Evolutionary conservation across 1,140 invertebrate genomes (phyloP).

Genomic region (Cyrtorhinus lividipennis): DNA sequence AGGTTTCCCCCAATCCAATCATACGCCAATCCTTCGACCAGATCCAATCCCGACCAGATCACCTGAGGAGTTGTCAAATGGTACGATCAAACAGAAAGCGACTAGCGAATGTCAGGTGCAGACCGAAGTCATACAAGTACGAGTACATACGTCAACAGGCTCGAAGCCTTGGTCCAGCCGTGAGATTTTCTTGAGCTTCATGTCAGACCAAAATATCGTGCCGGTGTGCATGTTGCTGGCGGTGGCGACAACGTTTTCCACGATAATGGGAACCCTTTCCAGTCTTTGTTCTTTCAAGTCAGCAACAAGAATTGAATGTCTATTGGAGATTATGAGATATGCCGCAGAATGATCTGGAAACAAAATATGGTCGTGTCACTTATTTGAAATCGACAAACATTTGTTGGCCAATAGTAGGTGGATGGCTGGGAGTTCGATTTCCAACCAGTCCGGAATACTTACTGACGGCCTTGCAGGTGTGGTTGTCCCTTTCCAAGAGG

Average conservation of each 20-base stretch:
- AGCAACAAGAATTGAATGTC: constrained; percentile 82
- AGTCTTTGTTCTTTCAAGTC: constrained; percentile 79
- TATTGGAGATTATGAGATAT: constrained; percentile 86
- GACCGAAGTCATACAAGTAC: no score
- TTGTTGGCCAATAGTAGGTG: no score
- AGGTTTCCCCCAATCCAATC: constrained; percentile 92
- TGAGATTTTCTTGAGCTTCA: constrained; percentile 92
- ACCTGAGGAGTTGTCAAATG: constrained; percentile 36
- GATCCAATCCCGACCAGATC: constrained; percentile 72
- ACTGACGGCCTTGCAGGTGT: constrained; percentile 80
- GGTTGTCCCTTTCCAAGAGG: constrained; percentile 59
- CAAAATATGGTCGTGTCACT: no score
- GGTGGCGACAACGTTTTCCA: constrained; percentile 93
- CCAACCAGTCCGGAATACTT: no score
- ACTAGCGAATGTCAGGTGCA: background rate
- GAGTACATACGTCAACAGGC: constrained; percentile 26
- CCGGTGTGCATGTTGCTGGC: constrained; percentile 88
- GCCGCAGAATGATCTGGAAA: constrained; percentile 61
- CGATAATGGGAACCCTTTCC: constrained; percentile 78
- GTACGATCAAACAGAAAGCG: no score
- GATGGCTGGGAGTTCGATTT: no score
- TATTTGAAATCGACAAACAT: no score
- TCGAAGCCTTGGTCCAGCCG: constrained; percentile 52
- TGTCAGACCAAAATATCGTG: constrained; percentile 94
- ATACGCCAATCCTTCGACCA: constrained; percentile 88